Base-by-base conservation (phyloP, 1,140 invertebrate species). In the Archegozetes longisetosus region DNA sequence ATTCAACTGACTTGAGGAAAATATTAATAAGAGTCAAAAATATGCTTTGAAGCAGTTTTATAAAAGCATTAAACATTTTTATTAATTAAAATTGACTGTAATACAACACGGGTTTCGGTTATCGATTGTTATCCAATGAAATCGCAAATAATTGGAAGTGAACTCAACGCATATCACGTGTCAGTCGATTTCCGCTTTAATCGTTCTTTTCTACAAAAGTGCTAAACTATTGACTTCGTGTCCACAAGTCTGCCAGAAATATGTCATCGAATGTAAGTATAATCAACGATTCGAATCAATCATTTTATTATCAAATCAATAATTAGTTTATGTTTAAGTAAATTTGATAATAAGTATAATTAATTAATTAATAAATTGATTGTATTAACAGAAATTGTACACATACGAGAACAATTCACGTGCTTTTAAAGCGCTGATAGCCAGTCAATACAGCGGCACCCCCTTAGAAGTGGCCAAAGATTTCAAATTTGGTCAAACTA, bases 401-500 rank as follows among this genome's bases (percentile, higher is more conserved):
- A 58, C 47, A 2, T 28, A 20, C 48, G 47, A 58, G 24, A 49
- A 58, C 24, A 58, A 58, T 46, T 51, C 13, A 12, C 83, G 92
- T 70, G 87, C 77, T 29, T 73, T 72, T 62, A 96, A 96, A 77
- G 86, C 82, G 67, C 81, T 95, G 67, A 89, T 97, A 71, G 92
- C 93, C 66, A 90, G 92, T 71, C 80, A 93, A 73, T 97, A 87
- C 77, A 90, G 90, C 64, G 88, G 89, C 65, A 82, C 82, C 62
- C 81, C 88, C 68, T 77, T 98, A 64, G 86, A 86, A 76, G 77
- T 94, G 53, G 67, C 67, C 12, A 32, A 57, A 24, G 64, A 70
- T 52, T 96, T 97, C 70, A 83, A 88, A 59, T 90, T 94, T 70
- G 92, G 92, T 40, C 86, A 90, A 72, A 92, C 89, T 48, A 96